A percentile compares a stretch with the other conserved stretches of the same genome.
These are phyloP conservation scores for Oriolus oriolus DNA, from an alignment of 2,113 vertebrate species.

Conservation along the genomic window DNA sequence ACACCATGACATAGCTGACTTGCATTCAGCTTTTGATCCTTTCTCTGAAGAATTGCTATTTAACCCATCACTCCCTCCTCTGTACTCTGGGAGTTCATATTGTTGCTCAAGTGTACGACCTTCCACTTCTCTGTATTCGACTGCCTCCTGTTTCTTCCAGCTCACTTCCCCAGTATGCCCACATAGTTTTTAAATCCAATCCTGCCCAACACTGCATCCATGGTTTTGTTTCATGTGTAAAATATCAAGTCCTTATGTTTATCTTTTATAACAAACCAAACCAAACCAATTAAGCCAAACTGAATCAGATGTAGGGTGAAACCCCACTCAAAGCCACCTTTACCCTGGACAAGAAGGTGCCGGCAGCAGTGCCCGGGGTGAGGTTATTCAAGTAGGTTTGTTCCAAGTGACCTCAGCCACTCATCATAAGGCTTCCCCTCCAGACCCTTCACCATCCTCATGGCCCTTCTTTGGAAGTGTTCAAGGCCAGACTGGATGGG, in stretches of 20 bases:
- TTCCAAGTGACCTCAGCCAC: background rate
- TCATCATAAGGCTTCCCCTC: background rate
- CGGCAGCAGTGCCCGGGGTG: accelerated
- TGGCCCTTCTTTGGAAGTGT: background rate
- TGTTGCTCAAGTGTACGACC: background rate
- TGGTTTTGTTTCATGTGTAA: background rate
- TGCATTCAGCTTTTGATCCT: slow-evolving; percentile 25
- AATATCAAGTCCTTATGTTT: background rate
- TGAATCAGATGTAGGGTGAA: background rate
- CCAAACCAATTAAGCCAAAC: background rate
- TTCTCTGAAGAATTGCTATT: background rate
- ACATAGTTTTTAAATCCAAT: background rate
- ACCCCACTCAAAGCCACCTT: background rate
- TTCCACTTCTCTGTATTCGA: background rate
- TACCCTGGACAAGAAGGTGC: background rate
- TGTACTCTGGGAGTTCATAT: background rate
- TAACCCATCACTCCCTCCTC: background rate
- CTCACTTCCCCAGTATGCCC: background rate
- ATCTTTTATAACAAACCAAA: background rate
- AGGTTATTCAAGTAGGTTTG: background rate
- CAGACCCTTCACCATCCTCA: background rate
- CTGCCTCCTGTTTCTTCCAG: background rate
- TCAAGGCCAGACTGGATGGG: background rate
- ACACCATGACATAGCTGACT: slow-evolving; percentile 1
- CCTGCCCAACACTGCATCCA: background rate